Percentiles rank a stretch among this genome's conserved stretches.
Conservation (phyloP, 1,140 invertebrate species). For the Drosophila littoralis region DNA sequence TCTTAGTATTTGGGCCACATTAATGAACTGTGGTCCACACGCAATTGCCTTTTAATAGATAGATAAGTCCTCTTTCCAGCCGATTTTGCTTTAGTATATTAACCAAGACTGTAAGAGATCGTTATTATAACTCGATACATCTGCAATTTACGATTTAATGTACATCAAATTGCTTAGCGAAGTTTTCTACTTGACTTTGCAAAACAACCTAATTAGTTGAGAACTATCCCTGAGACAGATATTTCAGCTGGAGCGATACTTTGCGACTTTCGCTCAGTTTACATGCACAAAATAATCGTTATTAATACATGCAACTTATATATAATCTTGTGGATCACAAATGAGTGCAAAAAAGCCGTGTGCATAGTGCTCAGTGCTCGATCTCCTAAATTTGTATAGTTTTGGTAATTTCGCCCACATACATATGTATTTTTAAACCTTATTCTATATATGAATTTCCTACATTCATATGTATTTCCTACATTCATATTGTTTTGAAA, state of each 20-base stretch:
- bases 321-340: neutral
- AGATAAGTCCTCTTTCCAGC: too few relatives aligned
- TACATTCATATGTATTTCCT: too few relatives aligned
- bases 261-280: neutral
- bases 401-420: neutral
- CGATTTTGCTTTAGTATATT: too few relatives aligned
- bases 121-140: neutral
- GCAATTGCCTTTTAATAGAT: too few relatives aligned
- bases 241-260: neutral
- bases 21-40: too few relatives aligned
- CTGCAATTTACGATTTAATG: neutral
- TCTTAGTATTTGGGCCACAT: too few relatives aligned
- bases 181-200: too few relatives aligned
- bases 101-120: too few relatives aligned
- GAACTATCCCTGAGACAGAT: too few relatives aligned
- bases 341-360: slow-evolving; percentile 33
- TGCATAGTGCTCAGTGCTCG: slow-evolving; percentile 42
- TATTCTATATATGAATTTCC: too few relatives aligned
- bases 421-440: neutral
- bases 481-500: too few relatives aligned
- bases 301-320: slow-evolving; percentile 30
- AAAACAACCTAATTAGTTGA: too few relatives aligned
- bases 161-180: neutral
- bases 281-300: neutral
- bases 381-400: slow-evolving; percentile 2